Percentiles rank a stretch among this genome's conserved stretches.
phyloP scores from a whole-genome alignment of 2,797 vertebrate genomes.

The Oreochromis mossambicus region DNA sequence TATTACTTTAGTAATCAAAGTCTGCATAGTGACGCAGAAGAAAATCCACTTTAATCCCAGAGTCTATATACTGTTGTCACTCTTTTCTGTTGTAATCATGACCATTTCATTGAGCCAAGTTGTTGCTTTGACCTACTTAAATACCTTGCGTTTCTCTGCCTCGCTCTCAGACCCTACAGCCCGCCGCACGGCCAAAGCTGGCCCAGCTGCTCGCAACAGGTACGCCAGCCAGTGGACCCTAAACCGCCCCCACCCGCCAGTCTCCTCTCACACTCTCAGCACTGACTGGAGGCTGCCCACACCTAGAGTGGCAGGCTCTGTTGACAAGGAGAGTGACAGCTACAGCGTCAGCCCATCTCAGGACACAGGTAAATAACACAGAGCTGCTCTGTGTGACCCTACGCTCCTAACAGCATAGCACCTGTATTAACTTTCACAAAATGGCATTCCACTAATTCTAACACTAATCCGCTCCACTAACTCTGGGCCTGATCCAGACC shows the following conservation, averaged over 20 bases:
- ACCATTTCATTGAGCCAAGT: neutral
- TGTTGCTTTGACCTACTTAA: neutral
- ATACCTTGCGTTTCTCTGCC: neutral
- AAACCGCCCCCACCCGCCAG: constrained; percentile 92
- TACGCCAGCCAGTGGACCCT: constrained; percentile 98
- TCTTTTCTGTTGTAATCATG: neutral
- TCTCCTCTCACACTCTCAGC: constrained; percentile 94
- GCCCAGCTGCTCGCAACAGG: constrained; percentile 89
- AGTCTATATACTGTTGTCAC: neutral
- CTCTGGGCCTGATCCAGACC: constrained; percentile 73
- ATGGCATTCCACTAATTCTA: neutral
- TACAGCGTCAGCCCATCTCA: constrained; percentile 99
- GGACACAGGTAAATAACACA: constrained; percentile 82
- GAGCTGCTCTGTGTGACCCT: neutral
- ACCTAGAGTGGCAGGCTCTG: constrained; percentile 87
- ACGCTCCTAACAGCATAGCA: neutral
- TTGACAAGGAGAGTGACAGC: constrained; percentile 98
- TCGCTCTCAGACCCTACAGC: constrained; percentile 87
- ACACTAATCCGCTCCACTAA: constrained; percentile 41
- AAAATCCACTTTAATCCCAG: neutral
- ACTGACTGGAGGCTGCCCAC: constrained; percentile 97
- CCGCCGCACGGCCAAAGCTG: constrained; percentile 90
- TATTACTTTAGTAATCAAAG: neutral
- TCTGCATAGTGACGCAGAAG: neutral
- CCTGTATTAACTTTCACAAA: neutral